Conservation (phyloP, 2,888 invertebrate species). For the Eristalinus aeneus region DNA sequence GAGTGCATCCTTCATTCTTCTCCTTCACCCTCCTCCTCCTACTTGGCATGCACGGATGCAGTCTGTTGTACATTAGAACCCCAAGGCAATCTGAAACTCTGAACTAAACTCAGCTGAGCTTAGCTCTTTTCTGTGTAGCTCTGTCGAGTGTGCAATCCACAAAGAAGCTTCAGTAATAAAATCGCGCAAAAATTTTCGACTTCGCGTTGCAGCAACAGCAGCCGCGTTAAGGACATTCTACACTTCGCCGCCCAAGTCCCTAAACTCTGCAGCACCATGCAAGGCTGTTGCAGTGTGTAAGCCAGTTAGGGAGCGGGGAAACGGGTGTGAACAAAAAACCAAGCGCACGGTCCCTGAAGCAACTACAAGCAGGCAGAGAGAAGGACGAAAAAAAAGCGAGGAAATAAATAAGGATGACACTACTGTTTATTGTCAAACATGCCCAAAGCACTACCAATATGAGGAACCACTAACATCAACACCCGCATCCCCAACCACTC, state of each 20-base stretch:
- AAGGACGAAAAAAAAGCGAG: not conserved
- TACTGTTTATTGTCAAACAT: slow-evolving; percentile 61
- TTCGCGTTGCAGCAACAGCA: not conserved
- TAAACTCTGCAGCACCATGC: not conserved
- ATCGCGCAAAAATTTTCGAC: slow-evolving; percentile 36
- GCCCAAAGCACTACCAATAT: slow-evolving; percentile 40
- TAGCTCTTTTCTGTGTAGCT: not conserved
- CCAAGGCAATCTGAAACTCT: slow-evolving; percentile 4
- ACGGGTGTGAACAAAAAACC: not conserved
- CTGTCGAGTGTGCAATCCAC: slow-evolving; percentile 23
- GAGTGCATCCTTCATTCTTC: not conserved
- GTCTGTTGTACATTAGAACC: slow-evolving; percentile 5
- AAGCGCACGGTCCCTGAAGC: not conserved
- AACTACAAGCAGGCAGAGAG: not conserved
- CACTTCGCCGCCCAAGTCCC: not conserved
- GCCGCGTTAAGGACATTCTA: not conserved
- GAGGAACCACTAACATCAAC: slow-evolving; percentile 15
- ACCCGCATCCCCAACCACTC: not conserved
- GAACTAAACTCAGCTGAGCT: not conserved
- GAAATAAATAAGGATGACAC: slow-evolving; percentile 57
- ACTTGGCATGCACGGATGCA: not conserved
- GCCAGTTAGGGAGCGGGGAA: not conserved
- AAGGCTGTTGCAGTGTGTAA: not conserved
- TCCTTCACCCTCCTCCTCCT: not conserved
- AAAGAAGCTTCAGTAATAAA: slow-evolving; percentile 41